Evolutionary conservation across 2,888 invertebrate genomes (phyloP).

Genomic region (Sericinus montela): DNA sequence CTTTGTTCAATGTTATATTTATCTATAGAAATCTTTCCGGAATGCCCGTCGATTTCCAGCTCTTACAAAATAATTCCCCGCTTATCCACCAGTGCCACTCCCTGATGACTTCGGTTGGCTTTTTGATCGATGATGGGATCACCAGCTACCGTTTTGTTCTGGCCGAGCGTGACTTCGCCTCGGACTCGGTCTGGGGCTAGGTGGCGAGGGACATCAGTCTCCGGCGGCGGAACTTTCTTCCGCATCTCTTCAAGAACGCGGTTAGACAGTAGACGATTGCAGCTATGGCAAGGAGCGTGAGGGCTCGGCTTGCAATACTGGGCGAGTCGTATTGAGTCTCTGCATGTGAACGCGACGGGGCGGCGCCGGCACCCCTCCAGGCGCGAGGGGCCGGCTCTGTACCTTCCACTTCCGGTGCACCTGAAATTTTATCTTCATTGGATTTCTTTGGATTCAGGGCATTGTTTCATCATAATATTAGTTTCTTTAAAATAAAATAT

Average conservation of each 20-base stretch:
- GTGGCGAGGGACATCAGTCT: conserved; percentile 58
- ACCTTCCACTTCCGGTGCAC: conserved; percentile 66
- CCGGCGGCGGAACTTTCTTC: conserved; percentile 52
- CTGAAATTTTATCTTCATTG: conserved; percentile 31
- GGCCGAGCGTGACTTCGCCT: background rate
- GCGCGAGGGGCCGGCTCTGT: conserved; percentile 74
- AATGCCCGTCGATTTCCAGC: no score
- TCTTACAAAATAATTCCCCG: no score
- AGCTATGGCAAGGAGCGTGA: conserved; percentile 41
- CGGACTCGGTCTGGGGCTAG: conserved; percentile 38
- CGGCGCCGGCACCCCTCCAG: conserved; percentile 75
- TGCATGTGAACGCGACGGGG: conserved; percentile 38
- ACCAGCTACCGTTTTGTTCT: conserved; percentile 1
- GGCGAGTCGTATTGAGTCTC: conserved; percentile 36
- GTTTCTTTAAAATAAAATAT: no score
- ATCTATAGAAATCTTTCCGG: no score
- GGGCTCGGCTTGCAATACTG: conserved; percentile 35
- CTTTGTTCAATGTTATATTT: no score
- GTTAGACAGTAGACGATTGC: conserved; percentile 43
- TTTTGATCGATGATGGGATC: background rate
- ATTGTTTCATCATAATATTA: no score
- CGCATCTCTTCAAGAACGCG: conserved; percentile 53
- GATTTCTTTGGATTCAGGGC: no score
- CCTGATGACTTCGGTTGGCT: background rate
- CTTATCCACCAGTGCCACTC: background rate